Percentiles rank a stretch among this genome's conserved stretches.
Evolutionary conservation across 2,113 vertebrate species (phyloP).

Genomic region (Neolamprologus fasciatus): DNA sequence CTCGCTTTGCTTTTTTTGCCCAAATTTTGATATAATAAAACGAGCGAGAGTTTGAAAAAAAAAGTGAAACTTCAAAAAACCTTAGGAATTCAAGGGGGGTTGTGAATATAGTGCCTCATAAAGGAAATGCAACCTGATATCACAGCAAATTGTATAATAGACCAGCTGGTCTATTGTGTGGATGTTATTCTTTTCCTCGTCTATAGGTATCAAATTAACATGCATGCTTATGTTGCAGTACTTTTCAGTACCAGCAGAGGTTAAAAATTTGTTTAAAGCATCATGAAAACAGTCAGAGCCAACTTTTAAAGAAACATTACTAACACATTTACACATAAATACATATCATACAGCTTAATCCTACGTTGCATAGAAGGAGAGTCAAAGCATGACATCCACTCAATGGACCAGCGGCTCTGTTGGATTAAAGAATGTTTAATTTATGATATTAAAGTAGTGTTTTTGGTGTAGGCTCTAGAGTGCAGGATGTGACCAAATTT

Average conservation of each 20-base stretch:
- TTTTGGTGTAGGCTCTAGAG: neutral
- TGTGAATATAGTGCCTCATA: neutral
- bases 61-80: neutral
- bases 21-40: neutral
- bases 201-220: neutral
- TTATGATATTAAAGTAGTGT: neutral
- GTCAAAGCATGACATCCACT: neutral
- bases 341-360: accelerated
- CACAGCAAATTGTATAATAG: neutral
- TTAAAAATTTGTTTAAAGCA: accelerated
- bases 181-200: accelerated
- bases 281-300: neutral
- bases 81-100: accelerated
- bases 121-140: neutral
- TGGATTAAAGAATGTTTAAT: neutral
- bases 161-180: neutral
- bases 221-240: neutral
- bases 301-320: neutral
- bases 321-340: neutral
- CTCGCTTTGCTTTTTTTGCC: neutral
- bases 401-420: accelerated
- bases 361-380: accelerated
- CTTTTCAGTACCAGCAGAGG: neutral
- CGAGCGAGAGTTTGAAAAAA: accelerated
- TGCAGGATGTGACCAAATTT: accelerated